Percentiles rank a stretch among this genome's conserved stretches.
These are phyloP conservation scores for Drosophila triauraria DNA, from an alignment of 1,140 invertebrate genomes.

Conservation along the genomic window DNA sequence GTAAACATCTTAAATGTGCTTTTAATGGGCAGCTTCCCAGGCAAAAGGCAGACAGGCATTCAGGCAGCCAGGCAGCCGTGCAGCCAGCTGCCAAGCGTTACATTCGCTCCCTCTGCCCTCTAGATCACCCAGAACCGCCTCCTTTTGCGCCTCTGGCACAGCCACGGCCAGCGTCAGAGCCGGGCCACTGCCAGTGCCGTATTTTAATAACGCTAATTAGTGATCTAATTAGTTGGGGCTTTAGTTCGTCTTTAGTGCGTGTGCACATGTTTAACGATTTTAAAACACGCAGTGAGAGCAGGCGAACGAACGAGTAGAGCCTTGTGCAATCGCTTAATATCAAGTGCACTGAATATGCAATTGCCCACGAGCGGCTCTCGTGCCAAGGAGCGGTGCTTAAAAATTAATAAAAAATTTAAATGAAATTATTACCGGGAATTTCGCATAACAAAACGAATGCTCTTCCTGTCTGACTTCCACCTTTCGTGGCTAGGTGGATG, in stretches of 20 bases:
- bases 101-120: conserved; percentile 1
- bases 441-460: conserved; percentile 71
- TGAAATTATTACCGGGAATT: conserved; percentile 65
- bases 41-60: conserved; percentile 34
- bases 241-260: conserved; percentile 51
- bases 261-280: conserved; percentile 62
- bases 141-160: conserved; percentile 14
- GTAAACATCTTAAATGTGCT: conserved; percentile 84
- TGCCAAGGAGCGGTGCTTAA: conserved; percentile 53
- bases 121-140: conserved; percentile 1
- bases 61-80: conserved; percentile 29
- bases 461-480: conserved; percentile 16
- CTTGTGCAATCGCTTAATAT: conserved; percentile 51
- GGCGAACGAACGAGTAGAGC: background rate
- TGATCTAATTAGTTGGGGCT: conserved; percentile 78
- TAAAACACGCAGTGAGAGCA: conserved; percentile 55
- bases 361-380: conserved; percentile 37
- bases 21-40: conserved; percentile 76
- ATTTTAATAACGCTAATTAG: conserved; percentile 83
- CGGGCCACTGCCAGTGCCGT: conserved; percentile 42
- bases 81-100: conserved; percentile 44
- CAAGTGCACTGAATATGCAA: conserved; percentile 52
- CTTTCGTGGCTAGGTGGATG: background rate
- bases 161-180: background rate
- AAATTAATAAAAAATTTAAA: conserved; percentile 74